Conservation (phyloP, 2,797 vertebrate genomes). For the Taeniopygia guttata region DNA sequence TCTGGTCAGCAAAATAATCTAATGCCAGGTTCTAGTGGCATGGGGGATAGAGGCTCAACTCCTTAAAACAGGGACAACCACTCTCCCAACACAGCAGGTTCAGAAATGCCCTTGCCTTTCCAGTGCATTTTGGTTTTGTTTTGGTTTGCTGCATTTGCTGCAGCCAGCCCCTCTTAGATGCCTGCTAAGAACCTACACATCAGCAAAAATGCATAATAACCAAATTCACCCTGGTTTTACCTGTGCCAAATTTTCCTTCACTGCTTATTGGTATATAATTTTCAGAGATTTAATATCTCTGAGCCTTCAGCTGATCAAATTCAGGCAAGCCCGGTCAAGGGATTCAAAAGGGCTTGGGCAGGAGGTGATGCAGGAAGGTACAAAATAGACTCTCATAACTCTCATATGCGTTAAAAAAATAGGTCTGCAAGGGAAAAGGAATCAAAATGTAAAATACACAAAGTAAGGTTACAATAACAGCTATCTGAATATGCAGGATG, state of each 20-base stretch:
- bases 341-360: not conserved
- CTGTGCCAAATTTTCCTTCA: not conserved
- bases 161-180: not conserved
- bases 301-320: not conserved
- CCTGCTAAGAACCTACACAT: not conserved
- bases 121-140: not conserved
- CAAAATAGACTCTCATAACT: not conserved
- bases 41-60: not conserved
- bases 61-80: accelerated
- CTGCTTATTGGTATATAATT: not conserved
- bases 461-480: not conserved
- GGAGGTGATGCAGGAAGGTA: not conserved
- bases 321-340: not conserved
- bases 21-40: not conserved
- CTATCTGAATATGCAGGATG: not conserved
- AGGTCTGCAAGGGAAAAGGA: not conserved
- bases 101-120: not conserved
- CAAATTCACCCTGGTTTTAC: not conserved
- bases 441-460: not conserved
- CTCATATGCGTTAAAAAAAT: not conserved
- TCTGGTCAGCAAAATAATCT: not conserved
- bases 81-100: not conserved
- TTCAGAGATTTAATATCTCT: not conserved
- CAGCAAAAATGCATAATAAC: not conserved
- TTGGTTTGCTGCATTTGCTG: not conserved